Base-by-base conservation (phyloP, 2,888 invertebrate species). In the Ophioninae sp. region DNA sequence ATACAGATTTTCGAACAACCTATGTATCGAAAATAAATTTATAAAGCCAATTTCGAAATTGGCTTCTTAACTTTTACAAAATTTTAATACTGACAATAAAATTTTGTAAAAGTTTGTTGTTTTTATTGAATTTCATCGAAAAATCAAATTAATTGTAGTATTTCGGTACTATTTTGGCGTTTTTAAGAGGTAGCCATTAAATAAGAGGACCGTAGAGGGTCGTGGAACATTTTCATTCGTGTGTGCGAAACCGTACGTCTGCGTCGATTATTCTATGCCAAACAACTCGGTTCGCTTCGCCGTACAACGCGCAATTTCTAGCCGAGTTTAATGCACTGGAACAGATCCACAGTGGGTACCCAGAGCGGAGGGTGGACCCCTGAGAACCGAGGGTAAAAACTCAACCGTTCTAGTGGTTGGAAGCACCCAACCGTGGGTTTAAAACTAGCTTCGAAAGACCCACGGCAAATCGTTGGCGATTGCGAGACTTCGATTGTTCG, bases 391-490 rank as follows among this genome's bases (percentile, higher is more conserved):
- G 62, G 69, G 44, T 56, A 72, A 76, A 76, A 84, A 81, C 79
- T 76, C 62, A 50, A 68, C 20, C 57, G 68, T 76, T 72, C 62
- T 72, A 81, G 75, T 77, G 82, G 76, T 68, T 59, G 68, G 61
- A 67, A 77, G 69, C 73, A 77, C 64, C 65, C 68, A 21, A 75
- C 59, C 61, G 75, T 62, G 39, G 65, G 65, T 65, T 50, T 76
- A 20, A 21, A 75, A 78, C 67, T 64, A 69, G 72, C 67, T 59
- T n/a, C 50, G 78, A 70, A 67, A 76, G 73, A 39, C 79, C 73
- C 50, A 64, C 39, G 76, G 81, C 82, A 82, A 84, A 84, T 84
- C 72, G 82, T 84, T 81, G 75, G 75, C 79, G 70, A 77, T 84
- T 73, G 73, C 61, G 79, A 82, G 79, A 79, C 79, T 82, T 65